Conservation (phyloP, 2,113 vertebrate species). For the Gadus chalcogrammus region DNA sequence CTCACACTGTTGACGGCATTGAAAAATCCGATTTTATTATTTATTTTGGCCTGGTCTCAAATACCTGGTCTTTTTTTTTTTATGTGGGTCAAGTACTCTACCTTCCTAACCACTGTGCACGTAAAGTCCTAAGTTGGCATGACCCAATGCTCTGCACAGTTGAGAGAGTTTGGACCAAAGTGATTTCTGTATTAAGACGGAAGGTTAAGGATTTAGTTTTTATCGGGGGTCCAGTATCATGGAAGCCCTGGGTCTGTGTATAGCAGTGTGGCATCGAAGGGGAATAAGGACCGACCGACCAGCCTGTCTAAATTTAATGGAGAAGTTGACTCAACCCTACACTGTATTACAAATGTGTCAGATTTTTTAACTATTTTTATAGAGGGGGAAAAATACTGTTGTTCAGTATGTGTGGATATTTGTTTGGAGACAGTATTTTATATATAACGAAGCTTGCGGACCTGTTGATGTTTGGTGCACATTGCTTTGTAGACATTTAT, state of each 20-base stretch:
- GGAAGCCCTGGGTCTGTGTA: conserved; percentile 13
- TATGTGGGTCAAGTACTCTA: conserved; percentile 24
- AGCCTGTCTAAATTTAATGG: conserved; percentile 55
- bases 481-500: conserved; percentile 40
- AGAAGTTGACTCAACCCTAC: conserved; percentile 53
- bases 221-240: too few species aligned
- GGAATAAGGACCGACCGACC: conserved; percentile 52
- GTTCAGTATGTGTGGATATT: conserved; percentile 61
- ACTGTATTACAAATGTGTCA: conserved; percentile 68
- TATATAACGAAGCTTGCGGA: conserved; percentile 61
- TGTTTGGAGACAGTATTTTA: conserved; percentile 63
- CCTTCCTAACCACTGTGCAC: conserved; percentile 37
- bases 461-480: conserved; percentile 43
- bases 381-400: conserved; percentile 58
- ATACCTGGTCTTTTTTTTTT: conserved; percentile 9
- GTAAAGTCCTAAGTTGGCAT: conserved; percentile 19
- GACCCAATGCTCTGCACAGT: conserved; percentile 18
- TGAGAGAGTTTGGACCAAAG: conserved; percentile 4
- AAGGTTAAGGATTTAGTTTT: neutral
- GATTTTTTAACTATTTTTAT: conserved; percentile 81
- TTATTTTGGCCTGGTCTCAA: neutral
- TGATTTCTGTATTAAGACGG: too few species aligned
- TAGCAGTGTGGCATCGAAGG: conserved; percentile 58
- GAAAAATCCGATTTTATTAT: conserved; percentile 1
- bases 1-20: conserved; percentile 18